phyloP scores from a whole-genome alignment of 1,140 invertebrate genomes.

The Pogonomyrmex barbatus region DNA sequence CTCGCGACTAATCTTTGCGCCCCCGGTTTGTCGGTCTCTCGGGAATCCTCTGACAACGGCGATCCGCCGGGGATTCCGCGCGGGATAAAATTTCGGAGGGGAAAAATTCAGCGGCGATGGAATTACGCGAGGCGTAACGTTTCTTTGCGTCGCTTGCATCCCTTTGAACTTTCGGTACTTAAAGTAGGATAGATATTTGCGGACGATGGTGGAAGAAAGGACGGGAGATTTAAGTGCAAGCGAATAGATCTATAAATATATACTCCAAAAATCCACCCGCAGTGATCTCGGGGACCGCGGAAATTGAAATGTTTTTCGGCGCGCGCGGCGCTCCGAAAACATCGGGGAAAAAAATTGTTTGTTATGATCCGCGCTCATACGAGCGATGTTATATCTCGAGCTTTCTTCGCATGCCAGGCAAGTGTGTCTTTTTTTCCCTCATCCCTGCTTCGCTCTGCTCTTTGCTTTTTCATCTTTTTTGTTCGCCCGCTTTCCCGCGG shows the following conservation, averaged over 20 bases:
- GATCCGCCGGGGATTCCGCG: background rate
- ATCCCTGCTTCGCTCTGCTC: constrained; percentile 27
- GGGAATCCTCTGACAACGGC: background rate
- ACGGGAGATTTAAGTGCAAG: too few species aligned
- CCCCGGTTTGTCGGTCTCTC: constrained; percentile 13
- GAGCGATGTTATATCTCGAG: constrained; percentile 2
- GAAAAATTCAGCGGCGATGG: background rate
- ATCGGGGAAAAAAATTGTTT: constrained; percentile 71
- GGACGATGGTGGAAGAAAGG: too few species aligned
- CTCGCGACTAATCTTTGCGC: constrained; percentile 34
- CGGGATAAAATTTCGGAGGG: background rate
- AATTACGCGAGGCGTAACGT: too few species aligned
- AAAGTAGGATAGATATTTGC: too few species aligned
- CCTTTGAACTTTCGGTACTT: too few species aligned
- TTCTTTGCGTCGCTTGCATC: too few species aligned
- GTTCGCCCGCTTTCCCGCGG: constrained; percentile 17
- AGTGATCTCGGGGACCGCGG: too few species aligned
- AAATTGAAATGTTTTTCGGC: constrained; percentile 5
- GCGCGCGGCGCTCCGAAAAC: background rate
- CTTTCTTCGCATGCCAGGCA: background rate
- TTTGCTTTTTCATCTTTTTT: constrained; percentile 49
- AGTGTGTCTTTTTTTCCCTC: constrained; percentile 38
- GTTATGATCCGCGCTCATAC: constrained; percentile 69
- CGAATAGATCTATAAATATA: too few species aligned
- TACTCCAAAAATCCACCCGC: background rate